Evolutionary conservation across 2,888 invertebrate genomes (phyloP), one percentile per base, ranked within the genome.

Genomic region (Dryobotodes eremita): DNA sequence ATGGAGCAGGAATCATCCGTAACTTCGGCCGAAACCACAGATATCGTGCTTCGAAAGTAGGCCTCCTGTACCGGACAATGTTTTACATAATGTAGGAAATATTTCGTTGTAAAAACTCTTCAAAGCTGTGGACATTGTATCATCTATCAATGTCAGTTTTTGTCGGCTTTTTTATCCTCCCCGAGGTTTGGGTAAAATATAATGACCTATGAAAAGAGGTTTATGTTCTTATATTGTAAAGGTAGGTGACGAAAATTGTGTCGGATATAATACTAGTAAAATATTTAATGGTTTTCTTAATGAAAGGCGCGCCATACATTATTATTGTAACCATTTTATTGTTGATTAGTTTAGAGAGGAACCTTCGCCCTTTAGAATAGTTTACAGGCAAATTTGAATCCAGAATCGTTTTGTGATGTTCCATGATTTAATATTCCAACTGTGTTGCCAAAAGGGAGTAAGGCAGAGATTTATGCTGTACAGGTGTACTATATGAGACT

Each of bases 201-300:
- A 82, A 82, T 82, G 42, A 78, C 64, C 48, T 13, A 55, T 82
- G 31, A 76, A 71, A 57, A 46, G 42, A 36, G 6, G 36, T 71
- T 76, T 68, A 71, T 57, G 62, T 46, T 46, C 5, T 36, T 53
- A 70, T 42, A 42, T 69, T 68, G 46, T 70, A 15, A 75, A 75
- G 17, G n/a, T n/a, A n/a, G 8, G 15, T 55, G 17, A 36, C 1
- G 10, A 42, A 69, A 80, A 42, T 5, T 48, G 1, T 31, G 11
- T 23, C 11, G n/a, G 55, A 23, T 36, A 23, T 64, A 31, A 57
- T 42, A 50, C 31, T 73, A 62, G 36, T 68, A 55, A 80, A 80
- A 73, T 62, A 68, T 72, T 68, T 48, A 62, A 36, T 36, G 15
- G 23, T 46, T 10, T 79, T 79, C 57, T 2, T 65, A n/a, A 42